phyloP scores from a whole-genome alignment of 2,797 vertebrate species.

The Sciurus vulgaris region DNA sequence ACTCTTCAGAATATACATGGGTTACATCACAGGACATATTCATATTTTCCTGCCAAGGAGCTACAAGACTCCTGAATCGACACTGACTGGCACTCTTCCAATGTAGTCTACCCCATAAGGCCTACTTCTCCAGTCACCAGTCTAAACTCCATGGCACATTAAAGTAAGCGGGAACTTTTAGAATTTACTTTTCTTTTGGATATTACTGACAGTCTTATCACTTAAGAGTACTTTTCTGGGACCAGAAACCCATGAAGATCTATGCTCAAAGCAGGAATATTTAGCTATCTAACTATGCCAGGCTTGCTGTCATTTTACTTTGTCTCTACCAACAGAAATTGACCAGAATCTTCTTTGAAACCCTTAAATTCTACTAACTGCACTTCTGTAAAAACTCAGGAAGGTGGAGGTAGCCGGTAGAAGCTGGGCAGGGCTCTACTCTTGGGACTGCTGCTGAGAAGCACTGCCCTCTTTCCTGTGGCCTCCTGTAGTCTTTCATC shows the following conservation, averaged over 20 bases:
- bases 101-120: background rate
- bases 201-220: background rate
- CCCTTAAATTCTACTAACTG: background rate
- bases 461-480: background rate
- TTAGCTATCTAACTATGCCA: background rate
- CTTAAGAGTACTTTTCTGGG: background rate
- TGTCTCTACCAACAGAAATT: background rate
- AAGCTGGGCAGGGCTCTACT: background rate
- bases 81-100: background rate
- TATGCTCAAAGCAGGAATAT: background rate
- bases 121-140: background rate
- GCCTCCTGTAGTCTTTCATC: background rate
- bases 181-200: background rate
- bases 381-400: background rate
- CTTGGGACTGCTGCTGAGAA: background rate
- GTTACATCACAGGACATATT: background rate
- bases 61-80: background rate
- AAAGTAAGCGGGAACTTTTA: background rate
- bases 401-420: background rate
- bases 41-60: background rate
- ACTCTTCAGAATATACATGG: background rate
- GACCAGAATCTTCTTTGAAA: background rate
- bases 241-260: background rate
- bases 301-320: background rate
- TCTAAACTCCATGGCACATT: background rate